Evolutionary conservation across 2,113 vertebrate species (phyloP).

Genomic region (Dasyornis broadbenti): DNA sequence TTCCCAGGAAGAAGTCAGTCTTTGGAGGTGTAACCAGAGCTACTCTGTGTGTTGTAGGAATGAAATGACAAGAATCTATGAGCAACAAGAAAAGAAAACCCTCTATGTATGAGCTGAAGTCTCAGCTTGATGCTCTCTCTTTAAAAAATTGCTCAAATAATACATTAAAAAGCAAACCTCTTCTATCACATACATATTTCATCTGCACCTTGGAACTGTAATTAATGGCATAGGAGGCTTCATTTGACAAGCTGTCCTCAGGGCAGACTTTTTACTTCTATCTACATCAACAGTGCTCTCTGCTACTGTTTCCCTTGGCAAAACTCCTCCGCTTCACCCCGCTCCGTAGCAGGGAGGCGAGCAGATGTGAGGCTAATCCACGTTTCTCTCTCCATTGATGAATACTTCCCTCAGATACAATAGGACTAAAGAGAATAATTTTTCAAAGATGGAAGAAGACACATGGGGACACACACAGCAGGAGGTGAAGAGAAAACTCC

Average conservation of each 20-base stretch:
- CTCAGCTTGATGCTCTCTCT: background rate
- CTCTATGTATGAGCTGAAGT: background rate
- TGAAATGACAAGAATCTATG: background rate
- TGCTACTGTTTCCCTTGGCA: background rate
- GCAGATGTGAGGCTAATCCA: background rate
- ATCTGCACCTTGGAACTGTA: constrained; percentile 29
- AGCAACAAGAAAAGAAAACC: background rate
- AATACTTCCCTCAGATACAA: background rate
- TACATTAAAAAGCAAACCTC: constrained; percentile 1
- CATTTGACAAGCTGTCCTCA: background rate
- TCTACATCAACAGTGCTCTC: background rate
- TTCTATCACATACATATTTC: constrained; percentile 25
- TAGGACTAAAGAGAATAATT: background rate
- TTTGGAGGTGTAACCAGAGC: background rate
- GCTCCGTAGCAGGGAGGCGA: rapidly evolving
- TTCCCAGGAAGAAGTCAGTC: background rate
- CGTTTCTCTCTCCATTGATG: background rate
- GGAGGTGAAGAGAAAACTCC: background rate
- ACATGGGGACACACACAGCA: background rate
- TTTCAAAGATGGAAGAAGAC: background rate
- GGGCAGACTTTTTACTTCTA: constrained; percentile 46
- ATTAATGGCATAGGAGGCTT: constrained; percentile 5
- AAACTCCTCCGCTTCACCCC: background rate
- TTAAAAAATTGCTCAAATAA: background rate
- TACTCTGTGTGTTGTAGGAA: background rate